These are phyloP conservation scores for Drosophila tsacasi DNA, from an alignment of 1,140 invertebrate genomes.

Conservation along the genomic window DNA sequence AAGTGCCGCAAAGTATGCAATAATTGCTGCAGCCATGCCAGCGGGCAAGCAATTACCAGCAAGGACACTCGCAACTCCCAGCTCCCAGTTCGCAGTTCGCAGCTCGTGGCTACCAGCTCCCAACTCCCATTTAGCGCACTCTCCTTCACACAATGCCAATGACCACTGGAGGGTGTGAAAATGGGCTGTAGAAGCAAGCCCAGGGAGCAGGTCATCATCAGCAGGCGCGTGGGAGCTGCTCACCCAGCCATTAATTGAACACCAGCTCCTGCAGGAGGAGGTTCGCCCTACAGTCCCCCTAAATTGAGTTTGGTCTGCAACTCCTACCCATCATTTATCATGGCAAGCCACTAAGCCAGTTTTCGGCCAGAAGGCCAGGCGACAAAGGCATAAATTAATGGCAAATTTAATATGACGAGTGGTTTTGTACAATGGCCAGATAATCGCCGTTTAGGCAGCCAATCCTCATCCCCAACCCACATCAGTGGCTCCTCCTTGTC, in stretches of 20 bases:
- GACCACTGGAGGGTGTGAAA: constrained; percentile 47
- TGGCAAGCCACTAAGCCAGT: constrained; percentile 46
- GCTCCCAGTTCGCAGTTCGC: not conserved
- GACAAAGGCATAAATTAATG: constrained; percentile 66
- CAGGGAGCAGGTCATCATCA: constrained; percentile 31
- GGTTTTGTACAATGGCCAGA: constrained; percentile 52
- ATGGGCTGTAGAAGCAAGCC: not conserved
- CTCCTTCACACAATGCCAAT: constrained; percentile 36
- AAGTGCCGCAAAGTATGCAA: constrained; percentile 78
- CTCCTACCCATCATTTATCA: constrained; percentile 59
- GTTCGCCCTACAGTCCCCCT: not conserved
- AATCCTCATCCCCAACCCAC: constrained; percentile 8
- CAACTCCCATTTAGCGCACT: not conserved
- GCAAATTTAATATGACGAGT: constrained; percentile 67
- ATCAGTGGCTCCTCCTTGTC: not conserved
- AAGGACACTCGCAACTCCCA: constrained; percentile 20
- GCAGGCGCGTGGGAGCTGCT: constrained; percentile 3
- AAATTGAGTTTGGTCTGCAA: constrained; percentile 38
- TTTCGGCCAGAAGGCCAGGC: constrained; percentile 17
- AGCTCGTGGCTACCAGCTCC: not conserved
- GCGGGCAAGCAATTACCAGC: constrained; percentile 52
- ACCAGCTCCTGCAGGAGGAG: not conserved
- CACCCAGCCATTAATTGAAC: constrained; percentile 35
- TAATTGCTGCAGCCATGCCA: constrained; percentile 63
- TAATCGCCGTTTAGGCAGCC: constrained; percentile 61